Conservation (phyloP, 2,113 vertebrate species). For the Spea multiplicata region DNA sequence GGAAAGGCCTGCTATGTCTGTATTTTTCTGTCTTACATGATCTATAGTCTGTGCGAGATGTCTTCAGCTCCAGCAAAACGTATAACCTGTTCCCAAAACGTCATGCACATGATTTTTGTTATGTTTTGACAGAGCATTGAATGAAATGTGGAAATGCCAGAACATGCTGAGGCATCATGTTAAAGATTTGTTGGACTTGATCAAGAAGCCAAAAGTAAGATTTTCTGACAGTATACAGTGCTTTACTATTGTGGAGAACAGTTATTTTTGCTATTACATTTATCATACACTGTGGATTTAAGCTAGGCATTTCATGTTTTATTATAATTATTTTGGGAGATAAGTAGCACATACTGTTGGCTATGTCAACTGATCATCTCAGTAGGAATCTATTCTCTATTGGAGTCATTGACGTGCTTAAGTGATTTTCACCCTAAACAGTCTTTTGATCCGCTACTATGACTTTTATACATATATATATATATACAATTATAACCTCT, state of each 20-base stretch:
- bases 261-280: not conserved
- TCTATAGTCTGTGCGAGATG: not conserved
- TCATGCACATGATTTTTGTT: too few species aligned
- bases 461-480: too few species aligned
- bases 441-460: too few species aligned
- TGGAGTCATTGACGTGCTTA: too few species aligned
- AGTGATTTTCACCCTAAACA: too few species aligned
- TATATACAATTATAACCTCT: not conserved
- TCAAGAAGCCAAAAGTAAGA: constrained; percentile 93
- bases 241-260: too few species aligned
- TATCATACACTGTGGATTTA: not conserved
- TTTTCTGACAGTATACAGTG: not conserved
- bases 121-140: constrained; percentile 77
- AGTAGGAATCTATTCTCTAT: too few species aligned
- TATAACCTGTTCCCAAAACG: too few species aligned
- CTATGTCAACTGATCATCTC: too few species aligned
- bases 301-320: too few species aligned
- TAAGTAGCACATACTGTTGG: too few species aligned
- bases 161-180: constrained; percentile 91
- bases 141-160: constrained; percentile 99
- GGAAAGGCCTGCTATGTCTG: not conserved
- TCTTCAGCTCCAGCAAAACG: not conserved
- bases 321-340: too few species aligned
- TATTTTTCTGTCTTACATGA: not conserved
- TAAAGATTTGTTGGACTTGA: constrained; percentile 92